Base-by-base conservation (phyloP, 1,140 invertebrate species). In the Oncopodura yosiiana region DNA sequence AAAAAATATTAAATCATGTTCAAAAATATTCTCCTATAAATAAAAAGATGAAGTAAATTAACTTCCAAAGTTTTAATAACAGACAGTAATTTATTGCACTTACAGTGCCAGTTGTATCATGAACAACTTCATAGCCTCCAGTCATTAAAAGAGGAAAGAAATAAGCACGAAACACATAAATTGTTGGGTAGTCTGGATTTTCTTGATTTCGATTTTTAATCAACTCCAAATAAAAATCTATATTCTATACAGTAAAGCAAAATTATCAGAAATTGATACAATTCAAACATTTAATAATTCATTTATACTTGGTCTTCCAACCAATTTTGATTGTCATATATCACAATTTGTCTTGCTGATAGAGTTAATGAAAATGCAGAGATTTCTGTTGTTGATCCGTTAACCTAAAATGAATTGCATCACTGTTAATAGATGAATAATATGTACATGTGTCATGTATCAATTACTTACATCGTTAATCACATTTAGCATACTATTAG, bases 211-310 rank as follows among this genome's bases (percentile, higher is more conserved):
- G 5, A 4, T 30, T 29, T 30, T 19, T 5, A 5, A 49, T 49
- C 32, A 49, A 24, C 19, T 49, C 45, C 45, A 49, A 18, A 49
- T 49, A 49, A 23, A 49, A 49, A 21, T 49, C 32, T 11, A 49
- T 32, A 14, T n/a, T 18, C 45, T 49, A 16, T 12, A 11, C 11
- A 23, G 8, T 19, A 29, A 34, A 18, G 6, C 21, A 49, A 32
- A 49, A 12, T 12, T 4, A 45, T n/a, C n/a, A n/a, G n/a, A n/a
- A n/a, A n/a, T n/a, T n/a, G n/a, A n/a, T n/a, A n/a, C n/a, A n/a
- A n/a, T n/a, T n/a, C n/a, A n/a, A n/a, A n/a, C n/a, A n/a, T n/a
- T n/a, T n/a, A n/a, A n/a, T n/a, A n/a, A n/a, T n/a, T n/a, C n/a
- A n/a, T n/a, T n/a, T n/a, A n/a, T n/a, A n/a, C n/a, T n/a, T n/a